Conservation (phyloP, 2,888 invertebrate species). For the Tinea trinotella region DNA sequence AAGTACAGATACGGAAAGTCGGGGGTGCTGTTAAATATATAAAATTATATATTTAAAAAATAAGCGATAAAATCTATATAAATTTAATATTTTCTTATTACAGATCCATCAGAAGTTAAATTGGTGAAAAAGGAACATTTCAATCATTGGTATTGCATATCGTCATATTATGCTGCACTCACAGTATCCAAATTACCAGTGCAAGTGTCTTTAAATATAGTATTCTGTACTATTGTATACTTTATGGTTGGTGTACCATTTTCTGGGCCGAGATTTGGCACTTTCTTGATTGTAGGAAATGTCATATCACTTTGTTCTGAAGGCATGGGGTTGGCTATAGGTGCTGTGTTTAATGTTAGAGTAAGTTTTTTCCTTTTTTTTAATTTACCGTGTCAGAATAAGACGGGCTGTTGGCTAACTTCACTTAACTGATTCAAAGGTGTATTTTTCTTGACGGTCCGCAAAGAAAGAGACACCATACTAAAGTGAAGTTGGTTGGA, state of each 20-base stretch:
- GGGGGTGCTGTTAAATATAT: no score
- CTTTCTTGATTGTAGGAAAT: constrained; percentile 78
- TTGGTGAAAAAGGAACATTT: constrained; percentile 79
- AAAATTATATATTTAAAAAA: no score
- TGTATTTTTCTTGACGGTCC: no score
- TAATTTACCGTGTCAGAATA: not conserved
- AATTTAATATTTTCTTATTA: no score
- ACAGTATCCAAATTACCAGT: constrained; percentile 75
- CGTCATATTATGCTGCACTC: constrained; percentile 76
- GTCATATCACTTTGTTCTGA: constrained; percentile 82
- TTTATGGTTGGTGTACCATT: constrained; percentile 80
- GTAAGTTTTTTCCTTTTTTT: constrained; percentile 48
- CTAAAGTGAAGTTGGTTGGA: no score
- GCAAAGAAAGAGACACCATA: no score
- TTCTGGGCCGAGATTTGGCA: constrained; percentile 74
- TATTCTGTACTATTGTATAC: constrained; percentile 74
- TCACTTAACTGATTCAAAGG: no score
- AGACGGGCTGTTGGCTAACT: not conserved
- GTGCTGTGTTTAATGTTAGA: constrained; percentile 76
- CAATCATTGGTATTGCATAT: constrained; percentile 78
- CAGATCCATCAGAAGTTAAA: constrained; percentile 79
- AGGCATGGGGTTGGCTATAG: constrained; percentile 84
- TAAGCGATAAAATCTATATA: no score
- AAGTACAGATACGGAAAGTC: no score
- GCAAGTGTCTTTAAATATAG: constrained; percentile 69